Evolutionary conservation across 2,113 vertebrate genomes (phyloP).

Genomic region (Condylura cristata): DNA sequence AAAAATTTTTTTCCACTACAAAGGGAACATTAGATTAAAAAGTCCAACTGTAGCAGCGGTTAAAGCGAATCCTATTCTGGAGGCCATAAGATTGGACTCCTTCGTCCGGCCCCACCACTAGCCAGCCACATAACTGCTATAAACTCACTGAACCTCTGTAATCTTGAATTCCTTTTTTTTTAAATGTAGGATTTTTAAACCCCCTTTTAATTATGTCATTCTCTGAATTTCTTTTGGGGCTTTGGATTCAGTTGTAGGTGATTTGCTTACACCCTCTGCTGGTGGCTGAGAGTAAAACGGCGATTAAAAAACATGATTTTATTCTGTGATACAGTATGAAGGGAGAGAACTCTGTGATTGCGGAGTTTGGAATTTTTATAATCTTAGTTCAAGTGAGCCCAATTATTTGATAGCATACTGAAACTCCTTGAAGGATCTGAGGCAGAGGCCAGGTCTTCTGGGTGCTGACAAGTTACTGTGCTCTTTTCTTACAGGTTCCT

Average conservation of each 20-base stretch:
- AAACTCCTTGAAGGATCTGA: background rate
- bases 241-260: background rate
- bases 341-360: background rate
- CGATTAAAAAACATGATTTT: background rate
- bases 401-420: background rate
- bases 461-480: background rate
- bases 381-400: background rate
- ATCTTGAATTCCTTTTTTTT: background rate
- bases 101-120: background rate
- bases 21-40: background rate
- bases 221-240: background rate
- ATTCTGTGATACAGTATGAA: background rate
- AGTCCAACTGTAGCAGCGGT: no score
- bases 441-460: background rate
- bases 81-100: background rate
- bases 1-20: no score
- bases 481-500: background rate
- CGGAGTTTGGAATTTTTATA: background rate
- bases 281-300: background rate
- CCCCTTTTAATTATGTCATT: background rate
- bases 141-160: background rate
- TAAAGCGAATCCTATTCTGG: background rate
- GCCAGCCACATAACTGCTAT: background rate
- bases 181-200: background rate
- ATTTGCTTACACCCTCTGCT: slow-evolving; percentile 43